These are phyloP conservation scores for Ataeniobius toweri DNA, from an alignment of 2,797 vertebrate genomes.

Conservation along the genomic window DNA sequence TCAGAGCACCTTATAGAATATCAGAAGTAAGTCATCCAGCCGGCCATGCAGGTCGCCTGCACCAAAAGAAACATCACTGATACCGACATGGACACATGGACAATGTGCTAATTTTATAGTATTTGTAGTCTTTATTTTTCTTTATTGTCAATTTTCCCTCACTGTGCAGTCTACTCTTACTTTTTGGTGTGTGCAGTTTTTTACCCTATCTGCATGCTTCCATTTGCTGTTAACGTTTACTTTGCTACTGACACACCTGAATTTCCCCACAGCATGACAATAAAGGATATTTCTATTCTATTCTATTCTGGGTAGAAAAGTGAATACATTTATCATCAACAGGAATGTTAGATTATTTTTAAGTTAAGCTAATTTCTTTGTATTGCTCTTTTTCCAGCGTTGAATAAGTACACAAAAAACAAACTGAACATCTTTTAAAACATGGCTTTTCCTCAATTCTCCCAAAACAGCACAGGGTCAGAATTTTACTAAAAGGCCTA, in stretches of 20 bases:
- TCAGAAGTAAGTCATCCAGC: slow-evolving; percentile 93
- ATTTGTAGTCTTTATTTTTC: no score
- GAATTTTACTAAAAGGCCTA: neutral
- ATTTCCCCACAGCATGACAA: no score
- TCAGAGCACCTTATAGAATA: slow-evolving; percentile 94
- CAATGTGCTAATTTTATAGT: no score
- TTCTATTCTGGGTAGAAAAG: neutral
- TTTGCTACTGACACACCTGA: no score
- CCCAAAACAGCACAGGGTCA: neutral
- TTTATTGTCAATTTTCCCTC: no score
- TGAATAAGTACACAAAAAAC: neutral
- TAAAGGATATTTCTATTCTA: no score
- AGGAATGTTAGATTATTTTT: neutral
- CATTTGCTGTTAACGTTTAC: no score
- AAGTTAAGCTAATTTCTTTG: neutral
- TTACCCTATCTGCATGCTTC: no score
- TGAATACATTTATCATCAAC: neutral
- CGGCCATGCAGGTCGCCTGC: slow-evolving; percentile 95
- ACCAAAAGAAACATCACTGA: slow-evolving; percentile 19
- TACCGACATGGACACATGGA: neutral
- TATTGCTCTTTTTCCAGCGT: neutral
- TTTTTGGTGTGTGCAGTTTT: no score
- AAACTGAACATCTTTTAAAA: neutral
- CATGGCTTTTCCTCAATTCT: neutral
- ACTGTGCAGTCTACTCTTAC: no score